Evolutionary conservation across 1,140 invertebrate species (phyloP).

Genomic region (Orchestia grillus): DNA sequence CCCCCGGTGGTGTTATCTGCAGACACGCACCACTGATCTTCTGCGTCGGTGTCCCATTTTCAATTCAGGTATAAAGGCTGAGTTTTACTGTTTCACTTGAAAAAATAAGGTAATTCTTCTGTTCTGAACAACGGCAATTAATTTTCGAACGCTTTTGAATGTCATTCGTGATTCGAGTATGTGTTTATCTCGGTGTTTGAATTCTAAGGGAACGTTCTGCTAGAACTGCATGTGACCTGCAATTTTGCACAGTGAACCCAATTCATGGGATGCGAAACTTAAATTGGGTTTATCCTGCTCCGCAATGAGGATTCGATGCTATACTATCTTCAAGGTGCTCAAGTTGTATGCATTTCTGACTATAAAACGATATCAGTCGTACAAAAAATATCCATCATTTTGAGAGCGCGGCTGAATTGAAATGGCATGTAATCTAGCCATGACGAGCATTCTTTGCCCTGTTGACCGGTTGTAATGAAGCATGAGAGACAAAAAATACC

Average conservation of each 20-base stretch:
- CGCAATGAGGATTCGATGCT: background rate
- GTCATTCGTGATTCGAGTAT: background rate
- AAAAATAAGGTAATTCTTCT: background rate
- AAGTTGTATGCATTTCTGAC: background rate
- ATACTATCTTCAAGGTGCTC: background rate
- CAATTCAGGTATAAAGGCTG: background rate
- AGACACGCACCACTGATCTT: background rate
- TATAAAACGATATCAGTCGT: background rate
- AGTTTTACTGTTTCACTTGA: background rate
- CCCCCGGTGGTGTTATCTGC: background rate
- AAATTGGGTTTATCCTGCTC: background rate
- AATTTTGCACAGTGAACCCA: no score
- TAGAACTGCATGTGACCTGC: background rate
- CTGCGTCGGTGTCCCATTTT: background rate
- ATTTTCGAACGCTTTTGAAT: background rate
- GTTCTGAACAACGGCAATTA: background rate
- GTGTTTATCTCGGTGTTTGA: background rate
- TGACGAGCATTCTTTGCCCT: background rate
- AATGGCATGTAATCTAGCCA: no score
- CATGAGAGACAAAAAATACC: background rate
- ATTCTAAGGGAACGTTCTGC: background rate
- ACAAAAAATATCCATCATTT: no score
- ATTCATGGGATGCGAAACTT: background rate
- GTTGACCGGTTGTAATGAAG: background rate
- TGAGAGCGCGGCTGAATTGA: no score